Base-by-base conservation (phyloP, 2,888 invertebrate species). In the Ashinkailepas kermadecensis region DNA sequence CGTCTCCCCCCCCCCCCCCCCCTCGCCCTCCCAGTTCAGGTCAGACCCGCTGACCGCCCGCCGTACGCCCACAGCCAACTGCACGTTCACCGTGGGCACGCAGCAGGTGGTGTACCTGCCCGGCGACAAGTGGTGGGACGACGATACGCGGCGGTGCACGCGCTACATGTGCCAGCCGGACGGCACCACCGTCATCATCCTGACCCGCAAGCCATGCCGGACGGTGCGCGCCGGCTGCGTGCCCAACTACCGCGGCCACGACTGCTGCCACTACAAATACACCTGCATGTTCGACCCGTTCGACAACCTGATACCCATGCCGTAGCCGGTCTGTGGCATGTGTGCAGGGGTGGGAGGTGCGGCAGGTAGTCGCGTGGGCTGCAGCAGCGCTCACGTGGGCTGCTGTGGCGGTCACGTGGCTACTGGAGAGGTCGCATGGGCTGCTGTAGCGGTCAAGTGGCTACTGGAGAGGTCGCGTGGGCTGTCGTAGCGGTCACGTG, bases 241-340 rank as follows among this genome's bases (percentile, higher is more conserved):
- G 56, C 18, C 74, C 74, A 74, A 56, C 74, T 74, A 56, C 56
- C 74, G 74, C 74, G 56, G 21, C 56, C 1, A 21, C 74, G 54
- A 74, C 54, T 74, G 74, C 74, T 74, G 74, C 56, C 74, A 74
- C 74, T 74, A 10, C 74, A 74, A 74, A 21, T 74, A 74, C 74
- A 74, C 74, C 15, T 74, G 74, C 74, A 74, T 74, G 74, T 74
- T 56, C 21, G 74, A 74, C 74, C 74, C 74, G 74, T 21, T 56
- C 21, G 18, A 74, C 54, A 74, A 74, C 21, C 74, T 74, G 21
- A 74, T 74, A 6, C 74, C 56, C 7, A 74, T 74, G 74, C 21
- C 74, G 74, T 54, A 74, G 70, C 7, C 67, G 62, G 39, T 39
- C 39, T 39, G 39, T 4, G 39, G 39, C 39, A 39, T 4, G 39